Evolutionary conservation across 2,113 vertebrate genomes (phyloP).

Genomic region (Entomyzon cyanotis): DNA sequence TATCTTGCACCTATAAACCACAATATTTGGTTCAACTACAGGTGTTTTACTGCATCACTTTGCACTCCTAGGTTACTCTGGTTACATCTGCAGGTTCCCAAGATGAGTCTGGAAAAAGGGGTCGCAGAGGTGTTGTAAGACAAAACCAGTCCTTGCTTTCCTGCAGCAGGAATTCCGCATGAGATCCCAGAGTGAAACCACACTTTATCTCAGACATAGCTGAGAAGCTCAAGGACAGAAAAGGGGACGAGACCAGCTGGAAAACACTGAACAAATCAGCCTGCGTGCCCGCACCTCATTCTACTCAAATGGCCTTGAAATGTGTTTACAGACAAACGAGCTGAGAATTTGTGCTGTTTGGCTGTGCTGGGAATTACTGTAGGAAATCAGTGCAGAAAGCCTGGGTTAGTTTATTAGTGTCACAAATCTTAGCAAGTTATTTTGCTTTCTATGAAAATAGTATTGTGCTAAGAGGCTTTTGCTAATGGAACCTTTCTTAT

Average conservation of each 20-base stretch:
- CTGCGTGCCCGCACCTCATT: background rate
- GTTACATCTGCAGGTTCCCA: background rate
- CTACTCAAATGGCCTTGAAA: constrained; percentile 14
- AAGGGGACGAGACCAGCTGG: background rate
- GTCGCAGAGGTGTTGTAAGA: background rate
- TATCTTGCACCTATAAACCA: background rate
- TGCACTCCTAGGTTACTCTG: background rate
- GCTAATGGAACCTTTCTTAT: background rate
- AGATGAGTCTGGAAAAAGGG: background rate
- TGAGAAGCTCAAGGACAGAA: background rate
- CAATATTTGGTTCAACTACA: background rate
- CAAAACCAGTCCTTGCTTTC: background rate
- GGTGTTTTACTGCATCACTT: background rate
- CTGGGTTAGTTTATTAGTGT: background rate
- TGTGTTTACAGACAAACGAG: background rate
- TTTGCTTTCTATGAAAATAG: background rate
- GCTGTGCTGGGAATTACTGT: background rate
- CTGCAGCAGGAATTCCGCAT: background rate
- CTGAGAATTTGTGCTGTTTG: background rate
- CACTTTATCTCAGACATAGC: background rate
- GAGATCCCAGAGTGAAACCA: background rate
- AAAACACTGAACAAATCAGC: background rate
- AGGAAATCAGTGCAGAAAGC: background rate
- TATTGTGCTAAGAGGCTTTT: background rate
- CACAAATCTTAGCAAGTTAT: background rate